Evolutionary conservation across 2,113 vertebrate species (phyloP).

Genomic region (Microcebus lehilahytsara): DNA sequence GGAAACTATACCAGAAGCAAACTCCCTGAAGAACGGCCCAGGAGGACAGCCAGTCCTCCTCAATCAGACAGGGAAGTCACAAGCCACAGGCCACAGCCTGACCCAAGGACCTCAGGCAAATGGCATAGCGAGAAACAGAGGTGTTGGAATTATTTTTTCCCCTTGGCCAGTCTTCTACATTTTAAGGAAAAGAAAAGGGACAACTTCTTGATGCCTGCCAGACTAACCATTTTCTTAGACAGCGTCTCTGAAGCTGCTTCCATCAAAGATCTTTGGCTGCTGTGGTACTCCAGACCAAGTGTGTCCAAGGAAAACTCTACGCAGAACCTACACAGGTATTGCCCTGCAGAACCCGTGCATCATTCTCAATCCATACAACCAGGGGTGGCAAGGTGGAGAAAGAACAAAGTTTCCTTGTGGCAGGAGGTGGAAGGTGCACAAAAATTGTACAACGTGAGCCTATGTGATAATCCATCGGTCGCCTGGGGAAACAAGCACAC

Average conservation of each 20-base stretch:
- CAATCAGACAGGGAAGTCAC: not conserved
- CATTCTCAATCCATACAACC: not conserved
- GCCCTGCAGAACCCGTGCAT: fast-evolving
- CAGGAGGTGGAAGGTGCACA: not conserved
- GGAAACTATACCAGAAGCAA: not conserved
- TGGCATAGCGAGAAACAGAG: not conserved
- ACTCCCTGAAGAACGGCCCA: not conserved
- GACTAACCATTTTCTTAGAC: not conserved
- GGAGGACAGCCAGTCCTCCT: not conserved
- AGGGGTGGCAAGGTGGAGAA: fast-evolving
- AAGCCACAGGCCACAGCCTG: not conserved
- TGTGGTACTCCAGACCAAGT: not conserved
- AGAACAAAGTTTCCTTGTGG: not conserved
- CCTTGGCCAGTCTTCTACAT: not conserved
- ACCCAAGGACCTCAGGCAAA: not conserved
- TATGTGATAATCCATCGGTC: not conserved
- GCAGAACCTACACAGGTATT: too few relatives aligned
- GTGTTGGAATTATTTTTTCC: not conserved
- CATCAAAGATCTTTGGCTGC: not conserved
- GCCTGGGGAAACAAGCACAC: not conserved
- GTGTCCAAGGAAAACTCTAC: not conserved
- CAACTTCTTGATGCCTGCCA: not conserved
- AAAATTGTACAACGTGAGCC: not conserved
- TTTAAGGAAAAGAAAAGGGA: not conserved
- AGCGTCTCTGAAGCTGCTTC: not conserved